Base-by-base conservation (phyloP, 2,888 invertebrate species). In the Euplexia lucipara region DNA sequence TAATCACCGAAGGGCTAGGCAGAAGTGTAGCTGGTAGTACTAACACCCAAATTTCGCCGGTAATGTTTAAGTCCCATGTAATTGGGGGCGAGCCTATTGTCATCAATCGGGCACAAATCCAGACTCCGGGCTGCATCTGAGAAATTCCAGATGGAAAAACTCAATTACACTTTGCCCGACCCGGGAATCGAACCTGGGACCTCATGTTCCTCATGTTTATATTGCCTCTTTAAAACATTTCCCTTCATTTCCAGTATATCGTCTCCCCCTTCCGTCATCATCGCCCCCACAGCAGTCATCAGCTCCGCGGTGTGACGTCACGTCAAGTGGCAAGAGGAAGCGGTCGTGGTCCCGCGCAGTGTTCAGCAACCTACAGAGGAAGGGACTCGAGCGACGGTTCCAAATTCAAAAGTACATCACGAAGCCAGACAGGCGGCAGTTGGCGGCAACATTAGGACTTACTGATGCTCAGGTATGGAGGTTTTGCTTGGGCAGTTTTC, bases 321-420 rank as follows among this genome's bases (percentile, higher is more conserved):
- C 95, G 49, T 96, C 95, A 6, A 92, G 90, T 59, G 92, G 96
- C 35, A 97, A 98, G 86, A 94, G 98, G 65, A 99, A 99, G 88
- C 96, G 99, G 30, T 98, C 99, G 0, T 99, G 99, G 99, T 99
- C 99, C 0, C 96, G 99, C 54, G 99, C 99, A 0, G 99, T 99
- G 0, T 99, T 99, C 90, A 99, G 98, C 86, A 98, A 98, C 88
- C 95, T 99, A 3, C 99, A 99, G 89, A 93, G 99, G n/a, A 99
- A 99, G 89, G 99, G 99, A 0, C 93, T 99, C 60, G 99, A 99
- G 92, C 96, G 98, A 78, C 95, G 99, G 81, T 99, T 99, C 90
- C 98, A 98, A 86, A 96, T 99, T 77, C 99, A 99, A 90, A 99
- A 99, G 90, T 99, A 99, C 88, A 99, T 99, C 71, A 99, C 99